Evolutionary conservation across 1,140 invertebrate species (phyloP).

Genomic region (Drosophila sulfurigaster): DNA sequence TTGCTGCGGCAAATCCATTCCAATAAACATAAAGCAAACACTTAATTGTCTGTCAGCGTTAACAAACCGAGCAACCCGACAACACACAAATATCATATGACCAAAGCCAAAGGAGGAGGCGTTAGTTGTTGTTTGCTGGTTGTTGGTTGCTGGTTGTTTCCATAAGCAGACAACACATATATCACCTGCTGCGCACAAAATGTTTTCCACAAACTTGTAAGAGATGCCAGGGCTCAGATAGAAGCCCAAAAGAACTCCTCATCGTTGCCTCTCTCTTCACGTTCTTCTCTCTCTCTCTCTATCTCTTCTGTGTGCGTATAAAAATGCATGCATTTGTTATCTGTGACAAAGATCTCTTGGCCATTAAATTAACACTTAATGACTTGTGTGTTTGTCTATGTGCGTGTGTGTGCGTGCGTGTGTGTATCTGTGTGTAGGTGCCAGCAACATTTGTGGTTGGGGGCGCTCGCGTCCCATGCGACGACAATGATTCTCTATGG

Average conservation of each 20-base stretch:
- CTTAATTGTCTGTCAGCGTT: conserved; percentile 83
- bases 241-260: conserved; percentile 58
- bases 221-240: conserved; percentile 74
- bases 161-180: conserved; percentile 77
- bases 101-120: conserved; percentile 46
- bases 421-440: conserved; percentile 57
- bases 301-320: conserved; percentile 45
- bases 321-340: conserved; percentile 80
- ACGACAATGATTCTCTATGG: conserved; percentile 70
- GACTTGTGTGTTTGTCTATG: conserved; percentile 69
- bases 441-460: conserved; percentile 25
- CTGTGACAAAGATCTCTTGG: conserved; percentile 82
- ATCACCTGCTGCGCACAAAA: conserved; percentile 81
- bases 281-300: neutral
- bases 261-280: conserved; percentile 31
- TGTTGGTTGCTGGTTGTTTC: conserved; percentile 47
- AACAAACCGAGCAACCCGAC: conserved; percentile 75
- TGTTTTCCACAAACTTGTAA: conserved; percentile 82
- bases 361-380: conserved; percentile 83
- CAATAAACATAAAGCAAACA: conserved; percentile 83
- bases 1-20: conserved; percentile 72
- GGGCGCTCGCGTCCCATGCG: conserved; percentile 30
- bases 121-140: conserved; percentile 41
- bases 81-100: conserved; percentile 83
- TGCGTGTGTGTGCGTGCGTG: conserved; percentile 53